Evolutionary conservation across 2,888 invertebrate genomes (phyloP), one percentile per base, ranked within the genome.

Genomic region (Ichneumoninae sp.): DNA sequence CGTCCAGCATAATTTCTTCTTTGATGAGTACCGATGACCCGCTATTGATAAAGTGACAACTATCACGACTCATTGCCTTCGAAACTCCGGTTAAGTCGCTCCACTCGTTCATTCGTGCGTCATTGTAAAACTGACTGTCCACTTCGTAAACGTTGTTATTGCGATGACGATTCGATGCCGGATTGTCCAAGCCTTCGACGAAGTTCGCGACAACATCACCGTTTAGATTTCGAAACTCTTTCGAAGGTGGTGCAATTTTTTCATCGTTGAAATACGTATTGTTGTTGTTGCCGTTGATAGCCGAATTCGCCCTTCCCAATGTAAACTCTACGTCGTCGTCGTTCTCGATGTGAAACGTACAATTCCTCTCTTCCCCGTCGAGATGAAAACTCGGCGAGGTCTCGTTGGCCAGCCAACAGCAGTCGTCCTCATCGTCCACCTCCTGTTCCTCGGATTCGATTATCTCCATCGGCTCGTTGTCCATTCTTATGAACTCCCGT

Each of bases 1-100:
- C 44, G 13, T 47, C 87, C 50, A 85, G 63, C 68, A 79, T 84
- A 10, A 86, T 54, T 83, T 86, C 87, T 71, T 87, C 83, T 60
- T 86, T 87, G 52, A 87, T 86, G n/a, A 85, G 33, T 33, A 83
- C 66, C 74, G 65, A 68, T 7, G 77, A 47, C 8, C 73, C 26
- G 2, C 1, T 40, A 22, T 57, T 75, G 3, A 30, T 5, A 19
- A 33, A 22, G 6, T 30, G 26, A 3, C 6, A 66, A 83, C 57
- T 57, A 74, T 81, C 77, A 47, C 54, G 36, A 26, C 10, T 47
- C 1, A 50, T 33, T 0, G 30, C 0, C 5, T 47, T 54, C 2
- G 57, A 22, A 8, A 52, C 30, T 6, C 16, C 22, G 3, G 33
- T 22, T 2, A 71, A 33, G 5, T 54, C 16, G 10, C 60, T 74